Percentiles rank a stretch among this genome's conserved stretches.
These are phyloP conservation scores for Lota lota DNA, from an alignment of 2,113 vertebrate genomes.

Conservation along the genomic window DNA sequence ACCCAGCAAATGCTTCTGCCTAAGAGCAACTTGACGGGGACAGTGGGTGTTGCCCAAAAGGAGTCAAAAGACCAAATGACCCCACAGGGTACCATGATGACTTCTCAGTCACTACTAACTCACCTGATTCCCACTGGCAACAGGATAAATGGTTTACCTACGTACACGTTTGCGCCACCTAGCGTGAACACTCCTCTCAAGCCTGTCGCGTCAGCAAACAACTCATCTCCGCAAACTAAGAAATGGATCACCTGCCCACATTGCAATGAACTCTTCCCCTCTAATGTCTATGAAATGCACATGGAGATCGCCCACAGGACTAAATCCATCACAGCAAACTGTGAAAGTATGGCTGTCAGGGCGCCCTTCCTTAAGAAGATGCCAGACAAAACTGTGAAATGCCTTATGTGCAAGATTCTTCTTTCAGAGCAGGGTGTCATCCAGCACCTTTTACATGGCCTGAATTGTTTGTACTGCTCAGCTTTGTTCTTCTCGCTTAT, in stretches of 20 bases:
- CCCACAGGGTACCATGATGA: slow-evolving; percentile 79
- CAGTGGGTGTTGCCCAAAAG: slow-evolving; percentile 54
- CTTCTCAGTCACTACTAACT: slow-evolving; percentile 82
- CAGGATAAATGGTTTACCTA: slow-evolving; percentile 91
- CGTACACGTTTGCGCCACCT: slow-evolving; percentile 86
- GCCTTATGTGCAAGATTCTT: slow-evolving; percentile 84
- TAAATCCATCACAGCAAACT: slow-evolving; percentile 41
- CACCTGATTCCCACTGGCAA: slow-evolving; percentile 93
- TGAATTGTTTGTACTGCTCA: slow-evolving; percentile 89
- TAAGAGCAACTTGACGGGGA: slow-evolving; percentile 64
- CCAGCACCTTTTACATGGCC: slow-evolving; percentile 88
- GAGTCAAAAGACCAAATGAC: slow-evolving; percentile 39
- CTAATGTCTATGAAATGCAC: slow-evolving; percentile 90
- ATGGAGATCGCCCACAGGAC: slow-evolving; percentile 86
- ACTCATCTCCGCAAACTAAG: slow-evolving; percentile 78
- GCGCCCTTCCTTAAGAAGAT: slow-evolving; percentile 87
- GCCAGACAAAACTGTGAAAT: slow-evolving; percentile 86
- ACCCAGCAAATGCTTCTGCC: slow-evolving; percentile 74
- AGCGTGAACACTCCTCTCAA: slow-evolving; percentile 62
- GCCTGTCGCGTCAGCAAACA: slow-evolving; percentile 64
- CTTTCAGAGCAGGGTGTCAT: slow-evolving; percentile 85
- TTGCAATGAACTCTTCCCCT: slow-evolving; percentile 93
- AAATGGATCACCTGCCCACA: slow-evolving; percentile 95
- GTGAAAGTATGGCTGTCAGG: slow-evolving; percentile 79
- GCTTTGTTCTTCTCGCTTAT: slow-evolving; percentile 86